phyloP scores from a whole-genome alignment of 2,888 invertebrate genomes.

The Spilarctia lutea region DNA sequence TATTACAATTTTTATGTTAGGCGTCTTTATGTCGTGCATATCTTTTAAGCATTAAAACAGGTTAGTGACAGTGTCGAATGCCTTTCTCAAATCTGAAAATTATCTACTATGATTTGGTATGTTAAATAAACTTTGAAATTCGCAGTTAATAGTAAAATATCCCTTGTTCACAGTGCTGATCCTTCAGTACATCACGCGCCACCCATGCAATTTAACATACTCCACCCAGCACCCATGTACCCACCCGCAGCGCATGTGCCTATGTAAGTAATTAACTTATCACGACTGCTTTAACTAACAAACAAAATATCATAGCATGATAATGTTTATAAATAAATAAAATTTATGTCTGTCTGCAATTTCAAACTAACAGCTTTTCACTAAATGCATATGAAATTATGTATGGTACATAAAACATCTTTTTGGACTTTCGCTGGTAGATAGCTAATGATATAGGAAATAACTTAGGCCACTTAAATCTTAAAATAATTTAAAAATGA shows the following conservation, averaged over 20 bases:
- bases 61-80: not conserved
- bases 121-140: too few relatives aligned
- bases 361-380: too few relatives aligned
- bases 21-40: too few relatives aligned
- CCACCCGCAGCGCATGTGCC: constrained; percentile 68
- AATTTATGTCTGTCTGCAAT: too few relatives aligned
- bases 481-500: too few relatives aligned
- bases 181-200: constrained; percentile 66
- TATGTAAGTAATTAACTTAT: constrained; percentile 34
- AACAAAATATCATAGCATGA: not conserved
- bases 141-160: not conserved
- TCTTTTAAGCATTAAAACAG: not conserved
- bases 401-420: too few relatives aligned
- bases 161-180: constrained; percentile 58
- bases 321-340: not conserved
- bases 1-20: too few relatives aligned
- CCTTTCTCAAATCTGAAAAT: not conserved
- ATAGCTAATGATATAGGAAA: too few relatives aligned
- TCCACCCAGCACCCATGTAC: constrained; percentile 81
- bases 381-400: too few relatives aligned
- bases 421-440: too few relatives aligned
- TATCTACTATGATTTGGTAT: not conserved
- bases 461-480: too few relatives aligned
- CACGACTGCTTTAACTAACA: not conserved
- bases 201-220: constrained; percentile 73